These are phyloP conservation scores for Ephestia elutella DNA, from an alignment of 1,140 invertebrate species.

Conservation along the genomic window DNA sequence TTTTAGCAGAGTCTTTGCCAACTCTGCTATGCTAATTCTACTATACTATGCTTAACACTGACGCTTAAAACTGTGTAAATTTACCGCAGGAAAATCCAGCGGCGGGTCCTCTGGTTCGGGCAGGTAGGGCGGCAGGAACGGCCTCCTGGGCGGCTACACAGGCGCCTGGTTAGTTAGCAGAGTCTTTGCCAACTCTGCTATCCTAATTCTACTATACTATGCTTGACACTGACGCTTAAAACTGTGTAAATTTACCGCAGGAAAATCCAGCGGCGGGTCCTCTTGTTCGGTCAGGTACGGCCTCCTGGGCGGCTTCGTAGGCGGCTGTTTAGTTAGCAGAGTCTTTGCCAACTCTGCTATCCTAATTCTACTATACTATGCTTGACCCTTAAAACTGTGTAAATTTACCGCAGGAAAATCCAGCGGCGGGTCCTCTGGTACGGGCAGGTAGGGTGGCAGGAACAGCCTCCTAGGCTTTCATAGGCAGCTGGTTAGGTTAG, in stretches of 20 bases:
- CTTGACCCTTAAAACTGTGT: conserved; percentile 47
- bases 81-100: conserved; percentile 57
- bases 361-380: conserved; percentile 75
- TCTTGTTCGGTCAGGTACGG: conserved; percentile 75
- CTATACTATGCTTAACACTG: no score
- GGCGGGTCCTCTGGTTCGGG: conserved; percentile 66
- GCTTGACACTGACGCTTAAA: no score
- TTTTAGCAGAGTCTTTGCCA: no score
- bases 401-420: conserved; percentile 56
- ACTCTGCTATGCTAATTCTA: no score
- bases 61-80: background rate
- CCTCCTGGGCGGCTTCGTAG: conserved; percentile 75
- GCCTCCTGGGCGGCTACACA: no score
- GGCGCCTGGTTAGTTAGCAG: no score
- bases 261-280: conserved; percentile 56
- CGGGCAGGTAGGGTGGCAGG: conserved; percentile 77
- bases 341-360: no score
- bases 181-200: no score
- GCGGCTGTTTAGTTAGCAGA: conserved; percentile 51
- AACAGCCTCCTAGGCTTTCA: conserved; percentile 78
- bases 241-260: conserved; percentile 36
- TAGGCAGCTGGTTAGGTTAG: conserved; percentile 76
- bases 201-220: no score
- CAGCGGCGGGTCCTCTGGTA: conserved; percentile 61
- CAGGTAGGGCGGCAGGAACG: conserved; percentile 80